Evolutionary conservation across 2,888 invertebrate species (phyloP), one percentile per base, ranked within the genome.

Genomic region (Agrotis clavis): DNA sequence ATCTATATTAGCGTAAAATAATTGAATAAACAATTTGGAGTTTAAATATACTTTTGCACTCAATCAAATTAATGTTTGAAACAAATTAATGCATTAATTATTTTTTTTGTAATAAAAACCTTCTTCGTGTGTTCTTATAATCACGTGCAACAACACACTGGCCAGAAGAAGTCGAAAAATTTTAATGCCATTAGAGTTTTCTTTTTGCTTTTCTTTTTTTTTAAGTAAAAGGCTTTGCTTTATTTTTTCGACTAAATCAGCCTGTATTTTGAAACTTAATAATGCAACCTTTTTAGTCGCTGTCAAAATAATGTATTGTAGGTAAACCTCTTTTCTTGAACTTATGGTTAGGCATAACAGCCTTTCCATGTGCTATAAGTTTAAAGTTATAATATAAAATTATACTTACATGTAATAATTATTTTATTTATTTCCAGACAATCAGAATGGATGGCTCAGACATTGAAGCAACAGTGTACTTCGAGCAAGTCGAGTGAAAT

Each of bases 401-500:
- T n/a, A n/a, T n/a, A n/a, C n/a, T n/a, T n/a, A n/a, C n/a, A n/a
- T n/a, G n/a, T 30, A 5, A 5, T 0, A 19, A 25, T 50, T 35
- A 0, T 51, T 77, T 35, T 60, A 50, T 71, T 48, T 56, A 62
- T 71, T 75, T 90, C 62, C 92, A 94, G 94, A 91, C 83, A 13
- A 87, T 94, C 50, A 88, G 83, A 65, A 81, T 90, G 71, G 90
- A 91, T 47, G 92, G 90, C 4, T 83, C 89, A 18, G 87, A 88
- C 41, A 72, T 87, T 7, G 87, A 86, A 77, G 94, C 92, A 5
- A 88, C 83, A n/a, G 87, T 94, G 70, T 90, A 90, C 53, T 94
- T 92, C 74, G 92, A 94, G 83, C 73, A 87, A 1, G 83, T 93
- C 5, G 81, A 90, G 54, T 92, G 80, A 90, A 41, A 41, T 6